Conservation (phyloP, 2,113 vertebrate genomes). For the Cepphus grylle region DNA sequence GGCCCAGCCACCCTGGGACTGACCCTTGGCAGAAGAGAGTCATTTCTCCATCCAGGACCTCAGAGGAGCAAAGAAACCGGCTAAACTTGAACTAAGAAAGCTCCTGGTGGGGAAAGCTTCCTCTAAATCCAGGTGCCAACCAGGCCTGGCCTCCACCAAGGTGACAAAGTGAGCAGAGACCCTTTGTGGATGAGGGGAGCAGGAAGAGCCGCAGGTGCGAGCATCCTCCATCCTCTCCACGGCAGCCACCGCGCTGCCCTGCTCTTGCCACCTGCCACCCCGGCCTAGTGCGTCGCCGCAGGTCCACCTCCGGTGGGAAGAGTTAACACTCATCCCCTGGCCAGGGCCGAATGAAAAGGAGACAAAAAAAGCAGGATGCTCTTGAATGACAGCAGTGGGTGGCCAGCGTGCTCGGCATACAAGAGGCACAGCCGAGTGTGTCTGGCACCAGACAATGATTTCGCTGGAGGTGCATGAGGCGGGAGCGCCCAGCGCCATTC, state of each 20-base stretch:
- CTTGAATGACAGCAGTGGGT: conserved; percentile 43
- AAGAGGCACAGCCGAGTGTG: conserved; percentile 60
- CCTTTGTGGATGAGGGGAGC: not conserved
- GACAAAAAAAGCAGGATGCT: conserved; percentile 54
- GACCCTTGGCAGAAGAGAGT: not conserved
- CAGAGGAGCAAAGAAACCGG: not conserved
- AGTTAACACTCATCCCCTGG: not conserved
- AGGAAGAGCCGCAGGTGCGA: not conserved
- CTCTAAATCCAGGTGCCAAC: not conserved
- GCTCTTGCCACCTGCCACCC: not conserved
- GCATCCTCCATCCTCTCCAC: not conserved
- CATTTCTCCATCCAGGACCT: not conserved
- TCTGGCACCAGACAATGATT: conserved; percentile 31
- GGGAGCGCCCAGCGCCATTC: not conserved
- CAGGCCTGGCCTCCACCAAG: not conserved
- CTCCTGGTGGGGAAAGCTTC: not conserved
- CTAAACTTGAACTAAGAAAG: not conserved
- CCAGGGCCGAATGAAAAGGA: not conserved
- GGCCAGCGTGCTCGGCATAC: not conserved
- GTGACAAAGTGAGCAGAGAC: not conserved
- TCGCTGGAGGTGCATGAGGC: not conserved
- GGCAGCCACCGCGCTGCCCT: not conserved
- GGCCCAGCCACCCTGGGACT: not conserved
- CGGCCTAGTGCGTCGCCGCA: not conserved
- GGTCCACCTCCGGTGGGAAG: not conserved